Evolutionary conservation across 2,797 vertebrate genomes (phyloP).

Genomic region (Synanceia verrucosa): DNA sequence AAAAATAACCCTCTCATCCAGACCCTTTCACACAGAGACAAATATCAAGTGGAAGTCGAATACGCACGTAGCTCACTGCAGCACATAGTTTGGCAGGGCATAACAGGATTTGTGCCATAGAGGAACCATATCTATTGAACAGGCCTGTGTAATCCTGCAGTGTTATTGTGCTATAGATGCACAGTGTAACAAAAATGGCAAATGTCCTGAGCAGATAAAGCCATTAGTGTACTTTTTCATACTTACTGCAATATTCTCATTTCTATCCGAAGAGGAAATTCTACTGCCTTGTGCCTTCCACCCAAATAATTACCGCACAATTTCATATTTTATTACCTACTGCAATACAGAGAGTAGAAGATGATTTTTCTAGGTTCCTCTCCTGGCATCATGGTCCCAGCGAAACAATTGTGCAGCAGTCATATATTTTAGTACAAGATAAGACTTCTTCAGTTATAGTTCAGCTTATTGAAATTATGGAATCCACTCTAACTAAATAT

Average conservation of each 20-base stretch:
- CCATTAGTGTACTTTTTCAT: conserved; percentile 7
- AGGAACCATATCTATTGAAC: conserved; percentile 6
- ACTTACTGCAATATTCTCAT: conserved; percentile 11
- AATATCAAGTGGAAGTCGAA: background rate
- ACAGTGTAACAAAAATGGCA: conserved; percentile 22
- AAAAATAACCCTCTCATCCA: background rate
- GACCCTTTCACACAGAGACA: background rate
- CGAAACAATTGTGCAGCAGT: conserved; percentile 10
- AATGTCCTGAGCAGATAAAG: conserved; percentile 20
- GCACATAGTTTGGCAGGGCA: background rate
- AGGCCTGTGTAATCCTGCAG: conserved; percentile 1
- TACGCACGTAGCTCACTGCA: background rate
- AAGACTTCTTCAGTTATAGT: background rate
- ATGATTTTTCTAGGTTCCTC: background rate
- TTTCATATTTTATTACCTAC: conserved; percentile 27
- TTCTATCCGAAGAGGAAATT: conserved; percentile 14
- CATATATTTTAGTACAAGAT: background rate
- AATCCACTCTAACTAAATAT: background rate
- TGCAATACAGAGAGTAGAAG: conserved; percentile 8
- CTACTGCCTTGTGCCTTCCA: conserved; percentile 11
- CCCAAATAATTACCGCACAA: conserved; percentile 37
- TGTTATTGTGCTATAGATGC: background rate
- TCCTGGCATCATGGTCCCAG: background rate
- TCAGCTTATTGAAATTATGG: background rate
- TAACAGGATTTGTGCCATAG: conserved; percentile 11